Percentiles rank a stretch among this genome's conserved stretches.
Evolutionary conservation across 1,140 invertebrate species (phyloP).

Genomic region (Cydia splendana): DNA sequence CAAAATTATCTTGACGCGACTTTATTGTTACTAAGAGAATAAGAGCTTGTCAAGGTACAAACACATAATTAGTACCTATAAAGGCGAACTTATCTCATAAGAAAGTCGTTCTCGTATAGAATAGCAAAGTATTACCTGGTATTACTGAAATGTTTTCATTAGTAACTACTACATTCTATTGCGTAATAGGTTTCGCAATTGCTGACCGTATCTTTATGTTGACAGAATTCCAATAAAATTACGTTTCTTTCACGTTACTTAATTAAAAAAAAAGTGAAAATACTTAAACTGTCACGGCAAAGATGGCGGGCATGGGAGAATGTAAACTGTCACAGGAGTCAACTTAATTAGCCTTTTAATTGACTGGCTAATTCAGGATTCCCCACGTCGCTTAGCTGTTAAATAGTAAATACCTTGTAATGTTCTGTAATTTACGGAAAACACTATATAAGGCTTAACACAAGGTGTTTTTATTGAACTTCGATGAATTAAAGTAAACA

Average conservation of each 20-base stretch:
- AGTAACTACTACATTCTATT: too few relatives aligned
- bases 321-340: slow-evolving; percentile 1
- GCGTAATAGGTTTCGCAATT: background rate
- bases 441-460: background rate
- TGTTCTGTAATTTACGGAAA: background rate
- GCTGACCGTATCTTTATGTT: background rate
- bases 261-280: background rate
- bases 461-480: background rate
- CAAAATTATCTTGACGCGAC: too few relatives aligned
- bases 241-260: background rate
- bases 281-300: background rate
- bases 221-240: background rate
- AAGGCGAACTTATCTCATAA: too few relatives aligned
- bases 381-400: background rate
- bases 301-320: background rate
- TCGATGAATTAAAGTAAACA: background rate
- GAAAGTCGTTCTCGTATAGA: too few relatives aligned
- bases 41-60: too few relatives aligned
- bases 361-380: background rate
- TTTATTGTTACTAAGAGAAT: too few relatives aligned
- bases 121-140: too few relatives aligned
- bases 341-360: slow-evolving; percentile 5
- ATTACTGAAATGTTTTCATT: too few relatives aligned
- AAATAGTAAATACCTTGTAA: background rate
- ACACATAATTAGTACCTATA: too few relatives aligned